Evolutionary conservation across 92 coral and sea anemone genomes (phyloP), one percentile per base, ranked within the genome.

Genomic region (Actinernus sp.): DNA sequence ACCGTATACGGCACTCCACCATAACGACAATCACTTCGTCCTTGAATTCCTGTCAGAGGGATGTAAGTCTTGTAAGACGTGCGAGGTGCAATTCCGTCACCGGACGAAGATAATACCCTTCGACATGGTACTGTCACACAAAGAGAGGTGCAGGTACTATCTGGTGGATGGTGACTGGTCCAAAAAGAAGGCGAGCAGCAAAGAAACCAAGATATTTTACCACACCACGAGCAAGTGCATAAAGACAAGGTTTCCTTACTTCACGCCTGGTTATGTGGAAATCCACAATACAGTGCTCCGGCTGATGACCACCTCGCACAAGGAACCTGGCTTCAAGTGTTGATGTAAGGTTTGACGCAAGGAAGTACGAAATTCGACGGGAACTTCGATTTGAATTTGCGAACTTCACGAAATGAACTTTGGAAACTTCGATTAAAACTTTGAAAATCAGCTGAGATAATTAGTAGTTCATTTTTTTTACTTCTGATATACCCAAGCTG

Each of bases 141-240:
- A 57, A 50, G 85, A 78, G 30, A 33, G 71, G 26, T 31, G 36
- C n/a, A 58, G 85, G 78, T 25, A 46, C 55, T 78, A 43, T 68
- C 85, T 71, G 10, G 63, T 44, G 27, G 52, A 69, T 33, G 73
- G 79, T 9, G 73, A 79, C 62, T 79, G 86, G 79, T 31, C 68
- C 4, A 79, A 79, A 50, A 20, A 31, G 33, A 50, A 38, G 53
- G 51, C 74, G 6, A 47, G 76, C 19, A 22, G 27, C 1, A 52
- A 62, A 46, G 73, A 68, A 58, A 61, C 64, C 4, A 53, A 30
- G 11, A 63, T 71, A 18, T 69, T 48, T 27, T 68, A 79, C 44
- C 86, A 68, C 60, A 31, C 69, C 22, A 3, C 44, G 4, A 61
- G 2, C 44, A 36, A 46, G 25, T 74, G 81, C 46, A 20, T 74